Percentiles rank a stretch among this genome's conserved stretches.
Evolutionary conservation across 2,888 invertebrate species (phyloP).

Genomic region (Idaea dimidiata): DNA sequence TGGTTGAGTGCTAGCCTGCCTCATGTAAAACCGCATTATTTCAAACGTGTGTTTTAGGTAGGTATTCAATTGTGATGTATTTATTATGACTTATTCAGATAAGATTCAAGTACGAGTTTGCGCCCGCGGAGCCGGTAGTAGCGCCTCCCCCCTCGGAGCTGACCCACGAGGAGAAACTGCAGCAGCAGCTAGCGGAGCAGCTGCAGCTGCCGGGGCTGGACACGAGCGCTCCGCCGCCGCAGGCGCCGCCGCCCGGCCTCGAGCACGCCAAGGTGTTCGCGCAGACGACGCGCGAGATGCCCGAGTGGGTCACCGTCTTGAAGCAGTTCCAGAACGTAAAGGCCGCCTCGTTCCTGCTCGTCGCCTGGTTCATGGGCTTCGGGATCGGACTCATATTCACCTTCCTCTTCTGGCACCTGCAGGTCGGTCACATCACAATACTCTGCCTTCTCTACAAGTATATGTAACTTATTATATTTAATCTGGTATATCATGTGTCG

Average conservation of each 20-base stretch:
- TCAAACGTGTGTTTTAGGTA: too few relatives aligned
- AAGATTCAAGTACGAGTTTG: conserved; percentile 84
- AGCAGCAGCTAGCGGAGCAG: conserved; percentile 91
- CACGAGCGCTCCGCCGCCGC: conserved; percentile 80
- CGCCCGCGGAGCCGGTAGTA: conserved; percentile 63
- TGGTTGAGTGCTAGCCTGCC: too few relatives aligned
- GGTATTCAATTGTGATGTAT: too few relatives aligned
- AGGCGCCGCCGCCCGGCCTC: conserved; percentile 41
- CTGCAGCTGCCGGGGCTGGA: conserved; percentile 90
- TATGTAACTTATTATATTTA: neutral
- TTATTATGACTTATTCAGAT: conserved; percentile 52
- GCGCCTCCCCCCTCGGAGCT: conserved; percentile 84
- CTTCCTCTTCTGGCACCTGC: conserved; percentile 99
- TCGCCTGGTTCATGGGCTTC: conserved; percentile 99
- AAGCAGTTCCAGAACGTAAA: conserved; percentile 94
- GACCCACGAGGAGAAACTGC: conserved; percentile 87
- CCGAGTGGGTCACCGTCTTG: conserved; percentile 96
- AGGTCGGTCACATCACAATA: conserved; percentile 74
- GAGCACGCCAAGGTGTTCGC: conserved; percentile 83
- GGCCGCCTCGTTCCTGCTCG: conserved; percentile 95
- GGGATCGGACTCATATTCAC: conserved; percentile 99
- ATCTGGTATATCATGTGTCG: neutral
- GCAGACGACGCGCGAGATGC: conserved; percentile 93
- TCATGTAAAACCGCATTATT: too few relatives aligned
- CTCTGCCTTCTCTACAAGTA: neutral